phyloP scores from a whole-genome alignment of 2,888 invertebrate species.

The Zaprionus obscuricornis region DNA sequence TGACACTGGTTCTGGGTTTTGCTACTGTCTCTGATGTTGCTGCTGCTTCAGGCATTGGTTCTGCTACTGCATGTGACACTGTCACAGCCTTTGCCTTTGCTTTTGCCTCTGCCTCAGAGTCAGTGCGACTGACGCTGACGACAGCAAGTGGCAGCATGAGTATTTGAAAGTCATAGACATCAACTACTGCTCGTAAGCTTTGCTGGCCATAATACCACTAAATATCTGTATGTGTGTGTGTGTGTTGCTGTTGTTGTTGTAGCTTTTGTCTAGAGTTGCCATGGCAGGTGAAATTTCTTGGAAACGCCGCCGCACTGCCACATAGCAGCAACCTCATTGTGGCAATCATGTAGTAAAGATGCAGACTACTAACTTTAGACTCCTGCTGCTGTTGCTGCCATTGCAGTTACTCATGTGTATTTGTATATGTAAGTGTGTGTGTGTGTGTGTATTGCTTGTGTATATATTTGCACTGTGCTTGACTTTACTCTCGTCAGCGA shows the following conservation, averaged over 20 bases:
- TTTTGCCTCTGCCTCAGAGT: conserved; percentile 24
- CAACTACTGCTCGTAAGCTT: conserved; percentile 54
- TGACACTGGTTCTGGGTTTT: not conserved
- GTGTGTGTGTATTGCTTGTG: conserved; percentile 16
- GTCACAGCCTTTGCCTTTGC: conserved; percentile 8
- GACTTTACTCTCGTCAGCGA: conserved; percentile 67
- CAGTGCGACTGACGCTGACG: conserved; percentile 35
- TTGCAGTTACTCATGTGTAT: conserved; percentile 39
- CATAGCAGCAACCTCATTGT: conserved; percentile 40
- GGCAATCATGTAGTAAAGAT: conserved; percentile 35
- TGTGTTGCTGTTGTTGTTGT: conserved; percentile 4
- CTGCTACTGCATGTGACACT: no score
- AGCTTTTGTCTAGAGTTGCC: conserved; percentile 46
- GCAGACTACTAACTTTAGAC: conserved; percentile 31
- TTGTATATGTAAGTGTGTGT: conserved; percentile 24
- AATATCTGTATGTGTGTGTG: conserved; percentile 27
- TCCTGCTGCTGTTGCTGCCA: conserved; percentile 11
- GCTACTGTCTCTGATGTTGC: no score
- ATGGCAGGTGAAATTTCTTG: conserved; percentile 76
- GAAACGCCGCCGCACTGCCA: conserved; percentile 58
- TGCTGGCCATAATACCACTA: conserved; percentile 52
- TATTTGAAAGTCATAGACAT: conserved; percentile 66
- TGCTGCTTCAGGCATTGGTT: no score
- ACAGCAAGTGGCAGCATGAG: conserved; percentile 61
- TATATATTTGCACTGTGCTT: conserved; percentile 48